phyloP scores from a whole-genome alignment of 2,113 vertebrate genomes.

The Phoenicopterus ruber region DNA sequence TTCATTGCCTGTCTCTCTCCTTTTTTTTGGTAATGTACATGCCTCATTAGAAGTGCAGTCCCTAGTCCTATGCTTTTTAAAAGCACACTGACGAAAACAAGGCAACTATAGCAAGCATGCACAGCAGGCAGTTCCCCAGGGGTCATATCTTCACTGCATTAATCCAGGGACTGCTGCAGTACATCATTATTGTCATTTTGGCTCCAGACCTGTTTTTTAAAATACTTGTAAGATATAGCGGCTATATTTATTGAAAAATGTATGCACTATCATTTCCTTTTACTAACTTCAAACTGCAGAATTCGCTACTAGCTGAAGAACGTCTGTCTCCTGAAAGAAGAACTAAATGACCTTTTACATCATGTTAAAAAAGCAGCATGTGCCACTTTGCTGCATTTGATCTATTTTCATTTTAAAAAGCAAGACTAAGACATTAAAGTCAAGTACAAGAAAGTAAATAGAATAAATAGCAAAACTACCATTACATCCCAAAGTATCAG shows the following conservation, averaged over 20 bases:
- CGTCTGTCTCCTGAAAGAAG: background rate
- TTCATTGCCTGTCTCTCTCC: background rate
- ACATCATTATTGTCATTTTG: background rate
- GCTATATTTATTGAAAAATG: slow-evolving; percentile 2
- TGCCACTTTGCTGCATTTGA: background rate
- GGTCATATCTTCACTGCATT: background rate
- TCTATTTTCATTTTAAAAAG: background rate
- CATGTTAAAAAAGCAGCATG: background rate
- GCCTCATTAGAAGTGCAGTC: background rate
- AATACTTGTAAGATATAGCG: background rate
- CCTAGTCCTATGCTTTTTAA: background rate
- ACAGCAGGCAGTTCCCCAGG: background rate
- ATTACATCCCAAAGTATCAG: background rate
- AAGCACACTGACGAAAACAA: background rate
- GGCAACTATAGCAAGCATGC: background rate
- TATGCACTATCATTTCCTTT: background rate
- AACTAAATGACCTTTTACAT: background rate
- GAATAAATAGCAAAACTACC: background rate
- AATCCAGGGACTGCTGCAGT: background rate
- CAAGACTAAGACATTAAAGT: background rate
- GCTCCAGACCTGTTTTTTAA: background rate
- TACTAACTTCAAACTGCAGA: background rate
- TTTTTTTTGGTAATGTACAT: background rate
- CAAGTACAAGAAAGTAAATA: background rate
- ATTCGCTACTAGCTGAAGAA: background rate